A percentile compares a stretch with the other conserved stretches of the same genome.
Evolutionary conservation across 1,140 invertebrate species (phyloP).

Genomic region (Callitettix versicolor): DNA sequence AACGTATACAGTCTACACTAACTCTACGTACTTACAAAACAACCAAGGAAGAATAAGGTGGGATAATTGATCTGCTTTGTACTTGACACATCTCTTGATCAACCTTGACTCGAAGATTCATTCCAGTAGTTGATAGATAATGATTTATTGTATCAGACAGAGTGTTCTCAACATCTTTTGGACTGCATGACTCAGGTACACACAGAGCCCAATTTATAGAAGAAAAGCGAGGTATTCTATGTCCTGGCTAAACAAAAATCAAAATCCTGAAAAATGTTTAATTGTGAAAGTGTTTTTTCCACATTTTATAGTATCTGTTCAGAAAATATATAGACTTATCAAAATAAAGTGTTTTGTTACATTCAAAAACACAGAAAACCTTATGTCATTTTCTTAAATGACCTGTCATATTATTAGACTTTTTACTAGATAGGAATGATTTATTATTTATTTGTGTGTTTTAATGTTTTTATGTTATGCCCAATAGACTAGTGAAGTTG

Average conservation of each 20-base stretch:
- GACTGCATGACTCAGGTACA: slow-evolving; percentile 43
- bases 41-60: slow-evolving; percentile 15
- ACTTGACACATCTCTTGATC: slow-evolving; percentile 48
- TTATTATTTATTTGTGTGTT: too few species aligned
- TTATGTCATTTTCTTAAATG: too few species aligned
- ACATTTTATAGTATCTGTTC: too few species aligned
- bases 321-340: background rate
- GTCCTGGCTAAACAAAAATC: slow-evolving; percentile 43
- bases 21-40: slow-evolving; percentile 22
- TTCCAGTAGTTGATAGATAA: slow-evolving; percentile 36
- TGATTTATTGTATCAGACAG: slow-evolving; percentile 36
- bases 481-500: too few species aligned
- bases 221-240: slow-evolving; percentile 49
- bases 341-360: background rate
- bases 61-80: background rate
- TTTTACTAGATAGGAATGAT: too few species aligned
- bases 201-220: slow-evolving; percentile 52
- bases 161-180: slow-evolving; percentile 43
- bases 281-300: too few species aligned
- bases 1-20: too few species aligned
- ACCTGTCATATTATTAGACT: too few species aligned
- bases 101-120: slow-evolving; percentile 41
- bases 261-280: background rate
- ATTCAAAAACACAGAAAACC: too few species aligned
- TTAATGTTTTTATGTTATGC: too few species aligned